Evolutionary conservation across 2,113 vertebrate genomes (phyloP).

Genomic region (Petromus typicus): DNA sequence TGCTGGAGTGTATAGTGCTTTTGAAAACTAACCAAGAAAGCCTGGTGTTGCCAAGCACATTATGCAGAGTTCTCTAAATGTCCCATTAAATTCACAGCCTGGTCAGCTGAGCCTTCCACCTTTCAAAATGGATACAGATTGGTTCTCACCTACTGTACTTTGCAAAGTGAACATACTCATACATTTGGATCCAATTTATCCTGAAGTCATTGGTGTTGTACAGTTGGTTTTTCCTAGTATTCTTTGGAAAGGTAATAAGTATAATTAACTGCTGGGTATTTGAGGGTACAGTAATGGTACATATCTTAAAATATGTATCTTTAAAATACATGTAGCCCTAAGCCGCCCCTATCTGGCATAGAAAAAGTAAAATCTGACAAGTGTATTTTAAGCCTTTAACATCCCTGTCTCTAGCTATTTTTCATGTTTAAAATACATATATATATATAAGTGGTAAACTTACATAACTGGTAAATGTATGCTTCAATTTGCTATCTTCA

Average conservation of each 20-base stretch:
- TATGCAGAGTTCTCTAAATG: not conserved
- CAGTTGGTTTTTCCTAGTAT: not conserved
- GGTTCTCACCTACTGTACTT: conserved; percentile 17
- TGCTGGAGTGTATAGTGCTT: not conserved
- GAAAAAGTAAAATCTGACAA: conserved; percentile 12
- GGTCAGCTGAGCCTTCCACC: conserved; percentile 3
- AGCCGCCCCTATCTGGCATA: not conserved
- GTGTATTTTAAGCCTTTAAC: not conserved
- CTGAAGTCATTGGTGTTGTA: not conserved
- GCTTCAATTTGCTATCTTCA: not conserved
- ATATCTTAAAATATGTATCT: not conserved
- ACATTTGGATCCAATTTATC: not conserved
- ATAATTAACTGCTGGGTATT: not conserved
- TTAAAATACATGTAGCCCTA: not conserved
- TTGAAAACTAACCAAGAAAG: conserved; percentile 48
- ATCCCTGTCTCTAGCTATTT: not conserved
- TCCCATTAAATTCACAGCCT: not conserved
- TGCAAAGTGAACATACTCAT: conserved; percentile 24
- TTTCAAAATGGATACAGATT: conserved; percentile 9
- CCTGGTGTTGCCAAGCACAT: not conserved
- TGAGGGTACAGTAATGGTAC: not conserved
- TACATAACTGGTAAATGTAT: not conserved
- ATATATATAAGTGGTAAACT: not conserved
- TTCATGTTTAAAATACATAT: conserved; percentile 1
- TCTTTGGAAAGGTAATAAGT: not conserved